Base-by-base conservation (phyloP, 2,797 vertebrate species). In the Lemur catta region DNA sequence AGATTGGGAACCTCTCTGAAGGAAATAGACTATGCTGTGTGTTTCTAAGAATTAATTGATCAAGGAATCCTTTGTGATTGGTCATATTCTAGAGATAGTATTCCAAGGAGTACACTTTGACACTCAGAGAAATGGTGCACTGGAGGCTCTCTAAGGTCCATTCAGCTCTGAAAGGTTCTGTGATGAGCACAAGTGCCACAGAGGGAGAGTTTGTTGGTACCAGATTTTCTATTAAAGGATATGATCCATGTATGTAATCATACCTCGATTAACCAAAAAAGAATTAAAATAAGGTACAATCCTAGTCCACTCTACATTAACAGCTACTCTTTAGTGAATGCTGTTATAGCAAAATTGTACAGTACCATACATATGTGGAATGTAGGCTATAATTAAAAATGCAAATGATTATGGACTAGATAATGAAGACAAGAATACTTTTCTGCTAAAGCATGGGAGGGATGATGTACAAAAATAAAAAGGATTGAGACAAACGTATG, bases 181-280 rank as follows among this genome's bases (percentile, higher is more conserved):
- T 67, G 35, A 74, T 55, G 55, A 78, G 15, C 24, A 63, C n/a
- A 79, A 75, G 38, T 22, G 61, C 46, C 24, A 69, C 18, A 85
- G n/a, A 88, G 18, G 52, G 26, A 90, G 17, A 72, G 20, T 6
- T 38, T 91, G 22, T 63, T 75, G 35, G n/a, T 61, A 74, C 28
- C n/a, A 94, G 18, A 94, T 79, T 84, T 89, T 86, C 84, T 84
- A 9, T 79, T 67, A 80, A 95, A 94, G 7, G 2, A 76, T 76
- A 46, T n/a, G 15, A 80, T 72, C 24, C 52, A 61, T 50, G 15
- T 55, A n/a, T 79, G 4, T 48, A 91, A 72, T 92, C 76, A 50
- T 84, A 41, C 13, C 38, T 76, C n/a, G 43, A 3, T n/a, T 35
- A 91, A 84, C 15, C 43, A 89, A 57, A 80, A 94, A 95, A 59